Percentiles rank a stretch among this genome's conserved stretches.
These are phyloP conservation scores for Valencia hispanica DNA, from an alignment of 2,797 vertebrate genomes.

Conservation along the genomic window DNA sequence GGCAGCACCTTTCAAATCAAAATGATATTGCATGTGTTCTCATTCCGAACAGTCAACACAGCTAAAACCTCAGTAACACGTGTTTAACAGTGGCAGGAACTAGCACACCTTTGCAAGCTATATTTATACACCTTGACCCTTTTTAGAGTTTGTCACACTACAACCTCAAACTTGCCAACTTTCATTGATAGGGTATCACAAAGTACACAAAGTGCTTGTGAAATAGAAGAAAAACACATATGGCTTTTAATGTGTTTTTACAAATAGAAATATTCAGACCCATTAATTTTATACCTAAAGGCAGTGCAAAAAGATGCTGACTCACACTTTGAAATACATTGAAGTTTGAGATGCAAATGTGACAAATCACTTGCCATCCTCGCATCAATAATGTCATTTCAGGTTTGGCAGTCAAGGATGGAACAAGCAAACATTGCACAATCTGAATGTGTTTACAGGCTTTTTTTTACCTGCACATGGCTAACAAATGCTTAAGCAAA, in stretches of 20 bases:
- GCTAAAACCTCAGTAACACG: too few relatives aligned
- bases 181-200: not conserved
- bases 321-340: too few relatives aligned
- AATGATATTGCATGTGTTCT: not conserved
- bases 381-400: too few relatives aligned
- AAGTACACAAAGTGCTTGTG: not conserved
- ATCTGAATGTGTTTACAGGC: not conserved
- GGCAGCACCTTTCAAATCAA: not conserved
- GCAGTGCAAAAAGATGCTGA: not conserved
- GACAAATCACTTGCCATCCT: too few relatives aligned
- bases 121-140: not conserved
- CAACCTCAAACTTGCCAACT: not conserved
- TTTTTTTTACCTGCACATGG: constrained; percentile 11
- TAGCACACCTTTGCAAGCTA: not conserved
- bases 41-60: not conserved
- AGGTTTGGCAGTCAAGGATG: too few relatives aligned
- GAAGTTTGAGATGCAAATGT: too few relatives aligned
- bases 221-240: not conserved
- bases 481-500: constrained; percentile 10
- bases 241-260: not conserved
- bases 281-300: not conserved
- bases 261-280: not conserved
- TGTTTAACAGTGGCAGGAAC: not conserved
- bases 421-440: too few relatives aligned
- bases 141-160: not conserved